Base-by-base conservation (phyloP, 2,888 invertebrate species). In the Sarcophaga subvicina region DNA sequence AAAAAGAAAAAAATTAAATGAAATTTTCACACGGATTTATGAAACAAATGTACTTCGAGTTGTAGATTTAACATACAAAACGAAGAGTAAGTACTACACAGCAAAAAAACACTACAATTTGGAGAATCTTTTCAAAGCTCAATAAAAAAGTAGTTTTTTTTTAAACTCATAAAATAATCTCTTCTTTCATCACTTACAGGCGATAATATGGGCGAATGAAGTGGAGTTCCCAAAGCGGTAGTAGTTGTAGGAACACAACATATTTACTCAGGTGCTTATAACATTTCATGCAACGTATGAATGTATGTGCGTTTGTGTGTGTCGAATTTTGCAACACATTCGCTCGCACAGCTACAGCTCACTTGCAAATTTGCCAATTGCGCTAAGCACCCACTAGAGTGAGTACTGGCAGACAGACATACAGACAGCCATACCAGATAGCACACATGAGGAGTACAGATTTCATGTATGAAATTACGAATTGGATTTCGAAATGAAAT, bases 181-280 rank as follows among this genome's bases (percentile, higher is more conserved):
- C 80, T 70, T 66, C 75, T 64, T 80, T 78, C 78, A 54, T 3
- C 17, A 17, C 17, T 14, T 17, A 17, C 17, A 54, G 14, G 12
- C 54, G 54, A 54, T 54, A 54, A 54, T 54, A 17, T 0, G 1
- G 14, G 17, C 54, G 54, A 49, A 14, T 12, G 47, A 22, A 17
- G 69, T 71, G 47, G 49, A 22, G 69, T 71, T 60, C 25, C 59
- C 49, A 62, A 54, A 80, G 86, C 75, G 83, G 67, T 80, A 86
- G 62, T 80, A 80, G 80, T 73, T 73, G 66, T 86, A 49, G 12
- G 10, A 17, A n/a, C 10, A 14, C 5, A 14, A n/a, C 4, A 12
- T 69, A 86, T 86, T 86, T 83, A 75, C 80, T 78, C 86, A 86
- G 86, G 86, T 80, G 76, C 67, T 83, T 60, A 37, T 77, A 60